Evolutionary conservation across 2,797 vertebrate species (phyloP), one percentile per base, ranked within the genome.

Genomic region (Danio albolineatus): DNA sequence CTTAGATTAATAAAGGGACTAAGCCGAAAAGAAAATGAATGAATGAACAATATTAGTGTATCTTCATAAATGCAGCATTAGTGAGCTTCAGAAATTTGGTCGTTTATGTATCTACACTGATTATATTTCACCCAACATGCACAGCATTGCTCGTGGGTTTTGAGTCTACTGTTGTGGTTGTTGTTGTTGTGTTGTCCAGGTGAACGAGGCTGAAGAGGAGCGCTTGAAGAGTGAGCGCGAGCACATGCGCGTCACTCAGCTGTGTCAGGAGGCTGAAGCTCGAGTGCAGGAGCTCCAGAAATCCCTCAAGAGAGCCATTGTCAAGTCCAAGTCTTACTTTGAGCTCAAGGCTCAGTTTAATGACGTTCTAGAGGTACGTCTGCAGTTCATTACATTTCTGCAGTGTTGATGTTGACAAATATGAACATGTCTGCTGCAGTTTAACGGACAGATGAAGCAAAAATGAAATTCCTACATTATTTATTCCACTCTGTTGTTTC

Each of bases 161-260:
- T 57, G 12, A 41, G 10, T 9, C 28, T 61, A 17, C 74, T 43
- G 49, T 64, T 51, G 56, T 56, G 14, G 44, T 57, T 61, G 14
- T 74, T 61, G 14, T 74, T 43, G 49, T 62, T 49, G 56, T 56
- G 14, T 38, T 59, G 49, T 16, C 41, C 86, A 97, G 96, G 96
- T 98, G 65, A 98, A 97, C 0, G 96, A 97, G 84, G 96, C 96
- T 0, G 97, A 98, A 85, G 97, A 98, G 74, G 97, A 98, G 88
- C 93, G 97, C 0, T 88, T 97, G 28, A 94, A 95, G 61, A 96
- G 97, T 0, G 97, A 97, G 83, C 85, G 94, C 73, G 97, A 98
- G 85, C 97, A 98, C 87, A 96, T 97, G 86, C 93, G 95, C 0
- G 97, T 97, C 70, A 97, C 97, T 0, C 93, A 94, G 83, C 92